These are phyloP conservation scores for Dolichotis patagonum DNA, from an alignment of 2,113 vertebrate species.

Conservation along the genomic window DNA sequence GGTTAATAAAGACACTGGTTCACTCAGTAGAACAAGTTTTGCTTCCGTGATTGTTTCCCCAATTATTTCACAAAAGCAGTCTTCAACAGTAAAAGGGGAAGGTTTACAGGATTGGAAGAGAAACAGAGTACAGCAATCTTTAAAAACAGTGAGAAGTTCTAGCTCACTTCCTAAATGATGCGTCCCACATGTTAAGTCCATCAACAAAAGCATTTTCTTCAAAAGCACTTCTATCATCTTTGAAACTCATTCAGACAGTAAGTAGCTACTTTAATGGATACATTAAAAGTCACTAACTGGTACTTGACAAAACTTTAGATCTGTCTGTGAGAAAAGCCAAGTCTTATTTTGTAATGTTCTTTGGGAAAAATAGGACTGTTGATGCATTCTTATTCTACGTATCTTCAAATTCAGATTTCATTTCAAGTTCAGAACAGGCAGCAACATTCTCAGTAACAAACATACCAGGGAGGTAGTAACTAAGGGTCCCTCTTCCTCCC, in stretches of 20 bases:
- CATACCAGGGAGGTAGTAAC: neutral
- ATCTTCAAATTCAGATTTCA: neutral
- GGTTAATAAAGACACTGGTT: neutral
- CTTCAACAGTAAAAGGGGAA: neutral
- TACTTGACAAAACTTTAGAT: neutral
- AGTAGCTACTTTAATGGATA: slow-evolving; percentile 23
- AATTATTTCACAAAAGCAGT: slow-evolving; percentile 12
- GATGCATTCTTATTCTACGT: neutral
- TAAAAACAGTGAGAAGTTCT: neutral
- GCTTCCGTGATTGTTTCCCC: neutral
- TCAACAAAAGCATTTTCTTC: neutral
- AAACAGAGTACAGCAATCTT: neutral
- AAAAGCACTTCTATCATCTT: neutral
- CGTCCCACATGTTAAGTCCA: neutral
- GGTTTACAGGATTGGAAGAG: neutral
- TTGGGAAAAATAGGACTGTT: neutral
- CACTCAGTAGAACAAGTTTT: neutral
- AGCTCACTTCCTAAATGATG: neutral
- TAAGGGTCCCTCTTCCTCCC: neutral
- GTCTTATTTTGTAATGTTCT: slow-evolving; percentile 6
- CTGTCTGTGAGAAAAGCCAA: neutral
- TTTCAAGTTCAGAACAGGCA: neutral
- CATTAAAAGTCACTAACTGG: slow-evolving; percentile 38
- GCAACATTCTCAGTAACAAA: too few relatives aligned
- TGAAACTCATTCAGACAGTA: slow-evolving; percentile 4